Conservation (phyloP, 1,140 invertebrate species). For the Manduca sexta region DNA sequence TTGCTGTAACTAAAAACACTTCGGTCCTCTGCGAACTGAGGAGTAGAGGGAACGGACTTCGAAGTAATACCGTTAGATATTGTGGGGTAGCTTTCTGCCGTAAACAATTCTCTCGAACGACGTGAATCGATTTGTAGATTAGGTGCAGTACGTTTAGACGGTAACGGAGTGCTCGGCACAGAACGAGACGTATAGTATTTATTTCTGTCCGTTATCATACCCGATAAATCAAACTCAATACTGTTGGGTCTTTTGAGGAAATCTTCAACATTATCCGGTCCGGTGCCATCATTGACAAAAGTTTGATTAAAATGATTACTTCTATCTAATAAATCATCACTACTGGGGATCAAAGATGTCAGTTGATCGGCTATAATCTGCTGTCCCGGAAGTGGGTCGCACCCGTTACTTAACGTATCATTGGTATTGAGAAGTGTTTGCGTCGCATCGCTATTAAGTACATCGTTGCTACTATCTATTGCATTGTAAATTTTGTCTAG, state of each 20-base stretch:
- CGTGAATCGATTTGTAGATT: conserved; percentile 58
- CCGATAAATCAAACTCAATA: conserved; percentile 60
- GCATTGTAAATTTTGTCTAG: conserved; percentile 71
- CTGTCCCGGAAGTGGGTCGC: conserved; percentile 47
- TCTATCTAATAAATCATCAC: conserved; percentile 39
- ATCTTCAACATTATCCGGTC: conserved; percentile 52
- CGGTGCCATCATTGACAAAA: conserved; percentile 34
- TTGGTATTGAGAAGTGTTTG: conserved; percentile 42
- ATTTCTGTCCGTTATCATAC: conserved; percentile 55
- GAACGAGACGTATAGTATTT: conserved; percentile 74
- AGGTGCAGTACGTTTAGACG: conserved; percentile 58
- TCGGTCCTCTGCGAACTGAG: conserved; percentile 65
- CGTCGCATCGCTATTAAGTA: conserved; percentile 43
- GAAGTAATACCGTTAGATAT: conserved; percentile 66
- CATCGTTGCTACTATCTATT: conserved; percentile 65
- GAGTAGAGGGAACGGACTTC: conserved; percentile 79
- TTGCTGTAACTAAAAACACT: conserved; percentile 76
- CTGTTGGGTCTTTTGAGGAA: conserved; percentile 60
- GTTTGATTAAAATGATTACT: conserved; percentile 46
- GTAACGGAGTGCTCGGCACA: conserved; percentile 77
- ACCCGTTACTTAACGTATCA: conserved; percentile 47
- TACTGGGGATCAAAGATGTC: conserved; percentile 42
- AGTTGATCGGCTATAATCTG: conserved; percentile 49
- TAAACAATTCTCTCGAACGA: conserved; percentile 44
- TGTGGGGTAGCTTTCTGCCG: conserved; percentile 38